These are phyloP conservation scores for Eulacestoma nigropectus DNA, from an alignment of 2,113 vertebrate genomes.

Conservation along the genomic window DNA sequence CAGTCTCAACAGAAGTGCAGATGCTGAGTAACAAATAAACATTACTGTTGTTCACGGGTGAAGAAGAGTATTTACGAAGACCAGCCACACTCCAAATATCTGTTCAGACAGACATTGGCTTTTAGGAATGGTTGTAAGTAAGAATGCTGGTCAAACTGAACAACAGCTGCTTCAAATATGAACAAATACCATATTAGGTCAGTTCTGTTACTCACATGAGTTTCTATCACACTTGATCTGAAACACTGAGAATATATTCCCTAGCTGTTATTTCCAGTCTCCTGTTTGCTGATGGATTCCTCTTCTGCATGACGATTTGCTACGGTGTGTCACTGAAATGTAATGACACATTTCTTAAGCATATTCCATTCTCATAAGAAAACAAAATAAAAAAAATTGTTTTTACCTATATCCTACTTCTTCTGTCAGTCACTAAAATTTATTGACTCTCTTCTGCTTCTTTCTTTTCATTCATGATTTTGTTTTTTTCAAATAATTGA, in stretches of 20 bases:
- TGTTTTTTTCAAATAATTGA: slow-evolving; percentile 9
- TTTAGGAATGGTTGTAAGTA: background rate
- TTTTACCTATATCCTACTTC: background rate
- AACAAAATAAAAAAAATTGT: background rate
- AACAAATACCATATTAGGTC: background rate
- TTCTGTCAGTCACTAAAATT: background rate
- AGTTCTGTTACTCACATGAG: background rate
- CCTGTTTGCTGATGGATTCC: background rate
- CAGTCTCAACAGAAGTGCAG: background rate
- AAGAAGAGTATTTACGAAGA: background rate
- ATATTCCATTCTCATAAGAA: background rate
- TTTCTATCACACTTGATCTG: background rate
- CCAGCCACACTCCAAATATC: background rate
- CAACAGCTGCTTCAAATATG: background rate
- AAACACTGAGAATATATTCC: background rate
- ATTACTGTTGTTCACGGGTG: background rate
- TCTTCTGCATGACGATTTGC: background rate
- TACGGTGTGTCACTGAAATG: background rate
- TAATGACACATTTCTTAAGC: background rate
- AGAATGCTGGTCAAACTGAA: background rate
- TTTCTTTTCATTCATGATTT: background rate
- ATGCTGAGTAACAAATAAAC: background rate
- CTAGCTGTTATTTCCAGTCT: background rate
- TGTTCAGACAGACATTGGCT: background rate
- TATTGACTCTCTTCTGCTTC: background rate